phyloP scores from a whole-genome alignment of 1,140 invertebrate genomes.

The Phenacoccus solenopsis region DNA sequence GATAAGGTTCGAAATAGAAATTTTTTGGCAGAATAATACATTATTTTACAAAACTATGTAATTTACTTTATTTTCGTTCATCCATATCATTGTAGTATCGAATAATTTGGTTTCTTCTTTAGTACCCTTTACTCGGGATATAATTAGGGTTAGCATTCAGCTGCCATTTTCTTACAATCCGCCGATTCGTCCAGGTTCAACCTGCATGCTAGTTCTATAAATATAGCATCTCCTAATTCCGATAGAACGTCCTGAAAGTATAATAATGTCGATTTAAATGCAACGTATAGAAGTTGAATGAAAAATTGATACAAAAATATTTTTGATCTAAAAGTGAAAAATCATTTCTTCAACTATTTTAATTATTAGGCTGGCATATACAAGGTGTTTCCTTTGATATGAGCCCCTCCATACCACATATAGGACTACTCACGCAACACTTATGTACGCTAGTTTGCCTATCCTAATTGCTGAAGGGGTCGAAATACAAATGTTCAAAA shows the following conservation, averaged over 20 bases:
- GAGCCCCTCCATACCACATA: no score
- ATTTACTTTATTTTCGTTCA: background rate
- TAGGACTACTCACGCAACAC: no score
- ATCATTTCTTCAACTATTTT: no score
- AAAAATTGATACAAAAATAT: no score
- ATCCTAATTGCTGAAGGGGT: no score
- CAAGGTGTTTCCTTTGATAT: no score
- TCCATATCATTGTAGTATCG: background rate
- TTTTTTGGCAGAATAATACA: background rate
- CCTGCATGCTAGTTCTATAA: conserved; percentile 54
- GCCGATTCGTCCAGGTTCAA: conserved; percentile 59
- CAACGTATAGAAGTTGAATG: no score
- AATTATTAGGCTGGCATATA: no score
- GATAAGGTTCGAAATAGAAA: background rate
- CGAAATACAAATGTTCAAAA: no score
- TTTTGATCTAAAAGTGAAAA: no score
- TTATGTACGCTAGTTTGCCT: no score
- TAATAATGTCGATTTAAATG: no score
- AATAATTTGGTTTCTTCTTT: background rate
- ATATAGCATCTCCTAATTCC: conserved; percentile 41
- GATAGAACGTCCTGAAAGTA: background rate
- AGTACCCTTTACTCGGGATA: conserved; percentile 33
- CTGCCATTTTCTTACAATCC: conserved; percentile 48
- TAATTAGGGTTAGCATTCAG: conserved; percentile 48
- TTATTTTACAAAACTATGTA: background rate